Evolutionary conservation across 1,140 invertebrate genomes (phyloP), one percentile per base, ranked within the genome.

Genomic region (Dendroctonus valens): DNA sequence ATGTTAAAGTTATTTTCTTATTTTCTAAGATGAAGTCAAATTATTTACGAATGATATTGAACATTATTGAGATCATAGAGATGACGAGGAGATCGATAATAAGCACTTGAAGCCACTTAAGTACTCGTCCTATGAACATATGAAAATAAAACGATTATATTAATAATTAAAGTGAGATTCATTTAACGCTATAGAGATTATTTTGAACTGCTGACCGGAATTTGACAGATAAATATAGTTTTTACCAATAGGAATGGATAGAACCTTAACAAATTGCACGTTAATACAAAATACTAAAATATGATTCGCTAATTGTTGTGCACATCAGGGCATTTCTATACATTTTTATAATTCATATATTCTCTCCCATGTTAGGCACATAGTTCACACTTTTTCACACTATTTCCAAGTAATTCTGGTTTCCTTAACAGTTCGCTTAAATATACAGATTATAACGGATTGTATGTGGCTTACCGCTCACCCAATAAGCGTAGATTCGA

Each of bases 301-400:
- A 52, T 62, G 5, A 26, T 62, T 62, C 48, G 50, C 59, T 62
- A 62, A 52, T 51, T 51, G 49, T 52, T 62, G 59, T 62, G 59
- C 59, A 62, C 59, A 51, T 52, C 59, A 52, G 59, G 50, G 59
- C 41, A 41, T 52, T 52, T 62, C 50, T 62, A 62, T 62, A 52
- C 50, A 52, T 38, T 62, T 62, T 52, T 52, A 41, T 52, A 15
- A 40, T 52, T 52, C 38, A 62, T 62, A 62, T 62, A 62, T 41
- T 52, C 48, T 53, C 50, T 52, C 63, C 54, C 42, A 48, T 58
- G 57, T 72, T 76, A 76, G 75, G 75, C 75, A 76, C 75, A 74
- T 74, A 72, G 68, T 76, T 74, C 68, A 75, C 74, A 75, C 71
- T 75, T 70, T 72, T 74, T 70, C 72, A 73, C 73, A 74, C 75